A percentile compares a stretch with the other conserved stretches of the same genome.
Conservation (phyloP, 2,113 vertebrate species). For the Phyllopteryx taeniolatus region DNA sequence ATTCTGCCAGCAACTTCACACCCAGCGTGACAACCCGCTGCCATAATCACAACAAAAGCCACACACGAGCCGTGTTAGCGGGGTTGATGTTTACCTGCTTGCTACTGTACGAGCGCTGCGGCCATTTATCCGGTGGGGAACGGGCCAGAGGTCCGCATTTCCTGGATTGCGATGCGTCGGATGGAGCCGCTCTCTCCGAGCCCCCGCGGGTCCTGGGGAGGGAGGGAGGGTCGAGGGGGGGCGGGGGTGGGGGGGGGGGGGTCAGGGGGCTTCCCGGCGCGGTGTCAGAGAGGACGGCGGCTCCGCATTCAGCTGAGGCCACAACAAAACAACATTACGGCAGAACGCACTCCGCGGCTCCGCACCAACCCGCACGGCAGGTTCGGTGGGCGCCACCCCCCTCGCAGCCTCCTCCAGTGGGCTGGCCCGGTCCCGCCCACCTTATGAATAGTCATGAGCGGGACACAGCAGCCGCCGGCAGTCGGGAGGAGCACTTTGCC, state of each 20-base stretch:
- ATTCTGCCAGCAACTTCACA: slow-evolving; percentile 48
- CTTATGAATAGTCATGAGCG: slow-evolving; percentile 65
- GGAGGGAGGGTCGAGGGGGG: slow-evolving; percentile 7
- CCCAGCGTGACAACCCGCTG: slow-evolving; percentile 8
- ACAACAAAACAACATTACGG: slow-evolving; percentile 73
- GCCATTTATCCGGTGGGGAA: slow-evolving; percentile 64
- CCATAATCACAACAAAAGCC: slow-evolving; percentile 7
- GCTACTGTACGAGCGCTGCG: slow-evolving; percentile 50
- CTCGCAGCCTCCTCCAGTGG: slow-evolving; percentile 52
- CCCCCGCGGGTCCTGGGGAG: slow-evolving; percentile 29
- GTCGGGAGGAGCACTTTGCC: not conserved
- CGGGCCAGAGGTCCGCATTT: slow-evolving; percentile 70
- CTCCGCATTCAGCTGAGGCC: slow-evolving; percentile 74
- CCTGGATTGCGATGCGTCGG: slow-evolving; percentile 57
- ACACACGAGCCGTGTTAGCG: slow-evolving; percentile 1
- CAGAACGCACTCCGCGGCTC: slow-evolving; percentile 54
- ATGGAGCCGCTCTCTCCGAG: slow-evolving; percentile 35
- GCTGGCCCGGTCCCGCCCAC: slow-evolving; percentile 23
- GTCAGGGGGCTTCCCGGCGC: slow-evolving; percentile 56
- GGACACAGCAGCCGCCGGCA: not conserved
- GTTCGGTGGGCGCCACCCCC: slow-evolving; percentile 63
- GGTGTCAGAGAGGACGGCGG: slow-evolving; percentile 69
- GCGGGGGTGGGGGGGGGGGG: slow-evolving; percentile 1
- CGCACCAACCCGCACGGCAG: slow-evolving; percentile 67
- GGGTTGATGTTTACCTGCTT: slow-evolving; percentile 63